Percentiles rank a stretch among this genome's conserved stretches.
Evolutionary conservation across 2,113 vertebrate genomes (phyloP).

Genomic region (Notiomystis cincta): DNA sequence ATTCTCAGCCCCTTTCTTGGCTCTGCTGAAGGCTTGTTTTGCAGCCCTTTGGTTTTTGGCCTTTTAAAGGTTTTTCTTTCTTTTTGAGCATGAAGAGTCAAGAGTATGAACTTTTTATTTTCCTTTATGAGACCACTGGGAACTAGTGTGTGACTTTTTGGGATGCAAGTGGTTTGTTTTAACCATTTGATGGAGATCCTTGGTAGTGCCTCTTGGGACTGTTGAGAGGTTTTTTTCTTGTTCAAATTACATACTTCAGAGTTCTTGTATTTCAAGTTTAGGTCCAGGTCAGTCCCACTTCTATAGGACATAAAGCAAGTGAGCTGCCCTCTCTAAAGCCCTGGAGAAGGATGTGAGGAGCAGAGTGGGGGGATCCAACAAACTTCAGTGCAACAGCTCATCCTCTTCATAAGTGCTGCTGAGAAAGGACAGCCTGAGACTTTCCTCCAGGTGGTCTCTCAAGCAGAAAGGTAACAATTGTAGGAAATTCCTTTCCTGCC

Average conservation of each 20-base stretch:
- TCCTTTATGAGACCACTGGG: background rate
- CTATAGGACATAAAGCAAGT: background rate
- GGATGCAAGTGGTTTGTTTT: background rate
- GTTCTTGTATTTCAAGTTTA: background rate
- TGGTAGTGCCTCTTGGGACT: background rate
- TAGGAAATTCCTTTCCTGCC: conserved; percentile 39
- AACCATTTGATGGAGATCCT: background rate
- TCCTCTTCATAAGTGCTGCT: background rate
- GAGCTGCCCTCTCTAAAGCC: background rate
- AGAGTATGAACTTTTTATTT: background rate
- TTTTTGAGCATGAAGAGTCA: background rate
- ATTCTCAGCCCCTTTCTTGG: background rate
- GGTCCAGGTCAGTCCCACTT: background rate
- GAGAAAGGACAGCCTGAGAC: background rate
- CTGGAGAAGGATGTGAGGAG: background rate
- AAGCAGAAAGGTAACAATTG: conserved; percentile 55
- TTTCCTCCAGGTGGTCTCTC: conserved; percentile 47
- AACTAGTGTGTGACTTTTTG: background rate
- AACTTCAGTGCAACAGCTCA: background rate
- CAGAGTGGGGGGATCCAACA: background rate
- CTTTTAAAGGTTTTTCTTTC: background rate
- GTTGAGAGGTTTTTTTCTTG: background rate
- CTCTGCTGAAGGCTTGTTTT: background rate
- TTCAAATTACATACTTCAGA: background rate
- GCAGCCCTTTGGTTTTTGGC: background rate